Conservation (phyloP, 2,113 vertebrate genomes). For the Leptosomus discolor region DNA sequence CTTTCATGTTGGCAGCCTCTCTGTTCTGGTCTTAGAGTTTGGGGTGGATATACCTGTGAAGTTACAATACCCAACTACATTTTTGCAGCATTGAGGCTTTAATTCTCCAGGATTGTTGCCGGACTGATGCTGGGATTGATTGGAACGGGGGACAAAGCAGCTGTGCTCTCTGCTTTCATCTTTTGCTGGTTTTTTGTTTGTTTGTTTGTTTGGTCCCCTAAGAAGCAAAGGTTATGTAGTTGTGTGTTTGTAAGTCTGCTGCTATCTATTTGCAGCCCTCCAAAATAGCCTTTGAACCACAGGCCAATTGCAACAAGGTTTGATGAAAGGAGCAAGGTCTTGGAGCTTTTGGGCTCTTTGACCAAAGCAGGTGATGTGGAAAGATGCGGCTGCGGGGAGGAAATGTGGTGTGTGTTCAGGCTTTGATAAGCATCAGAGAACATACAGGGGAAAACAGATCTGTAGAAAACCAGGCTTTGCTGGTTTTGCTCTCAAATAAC, state of each 20-base stretch:
- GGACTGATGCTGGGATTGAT: not conserved
- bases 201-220: not conserved
- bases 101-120: not conserved
- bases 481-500: not conserved
- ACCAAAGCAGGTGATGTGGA: not conserved
- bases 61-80: not conserved
- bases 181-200: not conserved
- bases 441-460: not conserved
- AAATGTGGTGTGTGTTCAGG: not conserved
- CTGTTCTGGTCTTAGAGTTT: not conserved
- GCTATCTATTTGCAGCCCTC: not conserved
- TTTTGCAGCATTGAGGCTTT: not conserved
- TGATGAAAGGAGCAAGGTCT: not conserved
- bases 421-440: not conserved
- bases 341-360: not conserved
- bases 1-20: not conserved
- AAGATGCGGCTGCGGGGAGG: not conserved
- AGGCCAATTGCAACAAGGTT: not conserved
- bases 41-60: not conserved
- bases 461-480: not conserved
- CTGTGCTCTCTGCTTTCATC: not conserved
- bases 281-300: not conserved
- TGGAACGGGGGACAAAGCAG: not conserved
- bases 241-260: not conserved
- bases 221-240: not conserved